Base-by-base conservation (phyloP, 1,140 invertebrate species). In the Ptiloglossa arizonensis region DNA sequence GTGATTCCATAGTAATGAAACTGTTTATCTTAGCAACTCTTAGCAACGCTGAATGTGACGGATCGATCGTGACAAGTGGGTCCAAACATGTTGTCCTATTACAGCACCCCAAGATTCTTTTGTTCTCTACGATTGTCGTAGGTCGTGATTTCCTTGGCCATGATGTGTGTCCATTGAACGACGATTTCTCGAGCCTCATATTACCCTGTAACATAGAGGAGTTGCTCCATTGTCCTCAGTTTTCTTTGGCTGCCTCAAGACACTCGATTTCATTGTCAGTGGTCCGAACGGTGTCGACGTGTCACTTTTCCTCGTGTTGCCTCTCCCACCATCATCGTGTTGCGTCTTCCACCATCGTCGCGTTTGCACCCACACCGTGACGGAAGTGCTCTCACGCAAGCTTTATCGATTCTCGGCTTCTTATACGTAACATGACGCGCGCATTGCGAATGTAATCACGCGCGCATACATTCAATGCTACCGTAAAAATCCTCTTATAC, bases 121-220 rank as follows among this genome's bases (percentile, higher is more conserved):
- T 92, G 91, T 92, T 92, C 90, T 90, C 87, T 67, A 86, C 72
- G 80, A 90, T 88, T 85, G 85, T 72, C 66, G 69, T 44, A 59
- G 79, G 72, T 74, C 69, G 57, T 67, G 79, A 46, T 59, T 66
- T 69, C 44, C 52, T 86, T 71, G 69, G 60, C 76, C 70, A 71
- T 74, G 76, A 32, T 32, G 79, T 82, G 82, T 69, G 66, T 79
- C 48, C 59, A 74, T 83, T 79, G 62, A 70, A 60, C 76, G 48
- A 72, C 67, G 66, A 87, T 92, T 89, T 88, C 90, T 91, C 71
- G 68, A 74, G 68, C 56, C 77, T 92, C 90, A 92, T 92, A 92
- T 92, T 92, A 89, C 85, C 91, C 91, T 92, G 91, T 90, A 87
- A 91, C 86, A 83, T 89, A 88, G 91, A 92, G 90, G 89, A 92